phyloP scores from a whole-genome alignment of 30 jellyfish, hydroid and myxozoan species.

The Calvadosia cruxmelitensis region DNA sequence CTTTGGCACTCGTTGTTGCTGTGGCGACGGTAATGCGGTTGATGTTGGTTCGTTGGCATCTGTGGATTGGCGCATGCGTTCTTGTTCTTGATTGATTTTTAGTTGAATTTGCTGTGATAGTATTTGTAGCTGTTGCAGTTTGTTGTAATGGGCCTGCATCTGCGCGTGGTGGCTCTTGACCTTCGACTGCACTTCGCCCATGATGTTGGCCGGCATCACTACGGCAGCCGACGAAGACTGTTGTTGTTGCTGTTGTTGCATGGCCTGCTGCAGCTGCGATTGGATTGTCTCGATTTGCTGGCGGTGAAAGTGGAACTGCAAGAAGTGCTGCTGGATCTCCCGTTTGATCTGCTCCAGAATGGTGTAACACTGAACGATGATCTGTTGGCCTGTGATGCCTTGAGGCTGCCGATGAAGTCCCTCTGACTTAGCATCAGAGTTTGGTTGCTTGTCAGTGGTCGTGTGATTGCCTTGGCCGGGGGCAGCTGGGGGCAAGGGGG shows the following conservation, averaged over 20 bases:
- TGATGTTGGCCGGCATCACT: constrained; percentile 55
- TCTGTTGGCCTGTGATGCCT: neutral
- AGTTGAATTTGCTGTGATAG: constrained; percentile 73
- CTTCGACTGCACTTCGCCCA: constrained; percentile 62
- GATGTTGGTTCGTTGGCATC: too few relatives aligned
- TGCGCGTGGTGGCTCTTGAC: constrained; percentile 79
- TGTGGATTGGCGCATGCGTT: too few relatives aligned
- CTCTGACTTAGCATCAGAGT: too few relatives aligned
- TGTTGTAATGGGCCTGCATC: constrained; percentile 82
- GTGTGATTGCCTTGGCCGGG: neutral
- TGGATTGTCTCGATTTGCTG: constrained; percentile 77
- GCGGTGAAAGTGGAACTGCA: constrained; percentile 92
- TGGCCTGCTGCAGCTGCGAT: constrained; percentile 66
- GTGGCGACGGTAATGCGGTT: too few relatives aligned
- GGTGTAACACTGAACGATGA: constrained; percentile 46
- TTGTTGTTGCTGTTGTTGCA: constrained; percentile 37
- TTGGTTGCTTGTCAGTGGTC: too few relatives aligned
- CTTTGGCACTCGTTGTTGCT: too few relatives aligned
- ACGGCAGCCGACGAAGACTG: neutral
- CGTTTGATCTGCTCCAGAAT: constrained; percentile 57
- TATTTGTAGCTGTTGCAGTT: constrained; percentile 66
- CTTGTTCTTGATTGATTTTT: constrained; percentile 7
- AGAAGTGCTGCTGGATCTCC: constrained; percentile 79
- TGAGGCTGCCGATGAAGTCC: too few relatives aligned
- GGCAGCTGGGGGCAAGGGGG: constrained; percentile 10